Percentiles rank a stretch among this genome's conserved stretches.
Evolutionary conservation across 2,113 vertebrate genomes (phyloP).

Genomic region (Rafetus swinhoei): DNA sequence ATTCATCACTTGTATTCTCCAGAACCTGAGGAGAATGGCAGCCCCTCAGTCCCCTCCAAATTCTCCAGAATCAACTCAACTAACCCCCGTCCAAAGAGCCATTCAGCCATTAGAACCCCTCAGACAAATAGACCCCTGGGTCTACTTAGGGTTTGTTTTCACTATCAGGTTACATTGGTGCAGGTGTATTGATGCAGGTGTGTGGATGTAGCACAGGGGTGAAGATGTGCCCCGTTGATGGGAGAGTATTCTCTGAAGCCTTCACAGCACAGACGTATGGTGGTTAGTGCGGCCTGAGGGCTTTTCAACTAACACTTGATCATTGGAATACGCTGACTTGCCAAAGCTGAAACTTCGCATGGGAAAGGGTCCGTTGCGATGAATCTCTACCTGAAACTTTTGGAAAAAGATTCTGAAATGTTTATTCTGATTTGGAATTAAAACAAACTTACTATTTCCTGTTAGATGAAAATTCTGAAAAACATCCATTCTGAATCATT

Average conservation of each 20-base stretch:
- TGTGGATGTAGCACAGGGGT: too few relatives aligned
- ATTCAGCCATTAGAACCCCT: neutral
- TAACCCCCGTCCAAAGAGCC: neutral
- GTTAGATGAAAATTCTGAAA: constrained; percentile 2
- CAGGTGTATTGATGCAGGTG: too few relatives aligned
- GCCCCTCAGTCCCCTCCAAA: neutral
- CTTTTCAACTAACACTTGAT: neutral
- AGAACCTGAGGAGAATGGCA: neutral
- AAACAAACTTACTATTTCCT: neutral
- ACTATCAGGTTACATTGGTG: too few relatives aligned
- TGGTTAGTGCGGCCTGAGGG: neutral
- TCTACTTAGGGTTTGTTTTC: neutral
- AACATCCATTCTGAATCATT: neutral
- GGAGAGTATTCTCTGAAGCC: neutral
- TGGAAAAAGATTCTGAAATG: constrained; percentile 33
- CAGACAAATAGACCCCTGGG: neutral
- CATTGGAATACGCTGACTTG: neutral
- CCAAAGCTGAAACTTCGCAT: constrained; percentile 14
- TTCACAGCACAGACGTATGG: neutral
- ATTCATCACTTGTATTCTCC: neutral
- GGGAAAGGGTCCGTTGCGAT: fast-evolving
- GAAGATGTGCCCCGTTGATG: too few relatives aligned
- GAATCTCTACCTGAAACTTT: constrained; percentile 27
- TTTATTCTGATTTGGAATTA: constrained; percentile 45
- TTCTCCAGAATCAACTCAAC: neutral